phyloP scores from a whole-genome alignment of 2,797 vertebrate species.

The Sebastes minor region DNA sequence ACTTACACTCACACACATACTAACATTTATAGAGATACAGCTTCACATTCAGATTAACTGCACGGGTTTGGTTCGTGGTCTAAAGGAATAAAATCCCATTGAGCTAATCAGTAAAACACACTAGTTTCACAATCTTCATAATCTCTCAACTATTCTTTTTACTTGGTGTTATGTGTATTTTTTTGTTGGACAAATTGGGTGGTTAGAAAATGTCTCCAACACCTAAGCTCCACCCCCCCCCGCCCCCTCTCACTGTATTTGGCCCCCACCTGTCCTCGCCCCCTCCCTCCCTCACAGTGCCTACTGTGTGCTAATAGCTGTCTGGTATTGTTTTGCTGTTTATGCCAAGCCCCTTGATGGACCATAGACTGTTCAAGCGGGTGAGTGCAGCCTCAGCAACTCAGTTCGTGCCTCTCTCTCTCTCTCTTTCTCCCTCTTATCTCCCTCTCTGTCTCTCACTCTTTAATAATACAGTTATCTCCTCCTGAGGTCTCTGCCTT shows the following conservation, averaged over 20 bases:
- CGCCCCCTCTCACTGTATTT: slow-evolving; percentile 57
- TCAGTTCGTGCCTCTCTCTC: slow-evolving; percentile 80
- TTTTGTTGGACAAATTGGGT: slow-evolving; percentile 36
- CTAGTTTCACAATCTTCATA: slow-evolving; percentile 1
- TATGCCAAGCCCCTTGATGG: slow-evolving; percentile 99
- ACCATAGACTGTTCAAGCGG: slow-evolving; percentile 99
- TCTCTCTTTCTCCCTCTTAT: slow-evolving; percentile 54
- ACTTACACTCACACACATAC: background rate
- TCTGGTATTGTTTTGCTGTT: slow-evolving; percentile 99
- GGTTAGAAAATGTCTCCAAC: slow-evolving; percentile 60
- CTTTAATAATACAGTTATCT: slow-evolving; percentile 63
- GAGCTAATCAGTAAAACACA: slow-evolving; percentile 40
- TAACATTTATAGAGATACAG: background rate
- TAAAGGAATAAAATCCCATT: background rate
- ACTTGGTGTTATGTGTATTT: slow-evolving; percentile 37
- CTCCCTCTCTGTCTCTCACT: slow-evolving; percentile 60
- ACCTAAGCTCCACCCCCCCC: slow-evolving; percentile 54
- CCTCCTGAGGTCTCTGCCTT: slow-evolving; percentile 73
- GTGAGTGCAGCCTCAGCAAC: slow-evolving; percentile 99
- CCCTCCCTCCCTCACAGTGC: slow-evolving; percentile 77
- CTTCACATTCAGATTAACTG: slow-evolving; percentile 2
- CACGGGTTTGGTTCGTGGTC: background rate
- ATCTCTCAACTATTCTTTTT: slow-evolving; percentile 10
- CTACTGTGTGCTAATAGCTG: slow-evolving; percentile 97
- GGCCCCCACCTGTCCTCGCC: slow-evolving; percentile 63